Conservation (phyloP, 1,140 invertebrate species). For the Nixonia krombeini region DNA sequence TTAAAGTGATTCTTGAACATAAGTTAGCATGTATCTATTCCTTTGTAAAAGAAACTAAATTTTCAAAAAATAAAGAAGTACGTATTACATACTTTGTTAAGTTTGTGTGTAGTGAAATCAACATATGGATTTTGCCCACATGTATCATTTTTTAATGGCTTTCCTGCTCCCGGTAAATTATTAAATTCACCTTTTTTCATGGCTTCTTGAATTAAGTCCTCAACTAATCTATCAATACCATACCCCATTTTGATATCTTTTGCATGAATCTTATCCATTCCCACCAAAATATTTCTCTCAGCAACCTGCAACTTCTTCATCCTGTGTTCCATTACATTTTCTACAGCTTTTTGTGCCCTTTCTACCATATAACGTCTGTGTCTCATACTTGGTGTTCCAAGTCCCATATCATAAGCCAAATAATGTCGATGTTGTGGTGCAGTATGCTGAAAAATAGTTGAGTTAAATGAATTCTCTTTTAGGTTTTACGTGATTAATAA, state of each 20-base stretch:
- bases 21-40: no score
- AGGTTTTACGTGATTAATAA: neutral
- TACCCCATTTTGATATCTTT: constrained; percentile 84
- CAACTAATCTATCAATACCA: constrained; percentile 88
- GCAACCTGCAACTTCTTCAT: constrained; percentile 77
- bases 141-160: constrained; percentile 79
- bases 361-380: constrained; percentile 82
- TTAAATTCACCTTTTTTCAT: constrained; percentile 91
- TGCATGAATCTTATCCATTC: constrained; percentile 76
- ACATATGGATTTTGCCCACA: constrained; percentile 81
- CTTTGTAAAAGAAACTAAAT: no score
- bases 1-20: no score
- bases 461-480: constrained; percentile 17
- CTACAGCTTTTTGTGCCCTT: constrained; percentile 79
- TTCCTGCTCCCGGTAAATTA: constrained; percentile 84
- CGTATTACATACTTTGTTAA: constrained; percentile 82
- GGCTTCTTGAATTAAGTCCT: constrained; percentile 91
- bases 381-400: constrained; percentile 83
- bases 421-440: constrained; percentile 92
- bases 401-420: constrained; percentile 82
- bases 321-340: constrained; percentile 83
- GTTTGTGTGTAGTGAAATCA: constrained; percentile 89
- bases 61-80: no score
- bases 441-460: constrained; percentile 76
- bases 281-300: constrained; percentile 75